Conservation (phyloP, 2,113 vertebrate genomes). For the Phalacrocorax pelagicus region DNA sequence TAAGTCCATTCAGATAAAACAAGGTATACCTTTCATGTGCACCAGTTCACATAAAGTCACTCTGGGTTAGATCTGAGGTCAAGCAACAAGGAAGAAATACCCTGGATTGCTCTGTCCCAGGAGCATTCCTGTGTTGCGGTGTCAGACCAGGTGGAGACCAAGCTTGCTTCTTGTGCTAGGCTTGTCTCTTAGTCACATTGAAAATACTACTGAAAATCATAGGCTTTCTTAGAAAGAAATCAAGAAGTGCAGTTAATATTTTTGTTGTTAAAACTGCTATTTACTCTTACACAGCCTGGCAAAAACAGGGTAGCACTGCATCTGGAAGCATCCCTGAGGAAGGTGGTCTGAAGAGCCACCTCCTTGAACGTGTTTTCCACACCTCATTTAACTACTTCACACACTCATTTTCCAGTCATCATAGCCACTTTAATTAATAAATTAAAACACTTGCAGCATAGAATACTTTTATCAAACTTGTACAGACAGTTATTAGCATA, state of each 20-base stretch:
- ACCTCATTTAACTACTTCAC: not conserved
- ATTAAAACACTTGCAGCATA: not conserved
- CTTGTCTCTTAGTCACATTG: not conserved
- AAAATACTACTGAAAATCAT: not conserved
- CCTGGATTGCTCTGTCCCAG: not conserved
- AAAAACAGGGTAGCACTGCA: not conserved
- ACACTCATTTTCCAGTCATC: not conserved
- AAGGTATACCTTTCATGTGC: not conserved
- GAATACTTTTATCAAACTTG: constrained; percentile 26
- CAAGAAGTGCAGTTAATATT: not conserved
- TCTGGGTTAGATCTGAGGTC: not conserved
- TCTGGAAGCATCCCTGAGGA: not conserved
- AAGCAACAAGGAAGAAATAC: not conserved
- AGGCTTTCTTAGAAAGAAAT: not conserved
- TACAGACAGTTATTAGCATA: constrained; percentile 40
- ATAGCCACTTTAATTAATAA: constrained; percentile 2
- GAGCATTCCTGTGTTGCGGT: not conserved
- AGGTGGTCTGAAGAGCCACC: not conserved
- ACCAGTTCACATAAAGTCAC: not conserved
- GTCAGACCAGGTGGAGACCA: not conserved
- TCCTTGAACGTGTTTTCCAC: not conserved
- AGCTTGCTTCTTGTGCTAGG: not conserved
- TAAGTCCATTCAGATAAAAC: not conserved
- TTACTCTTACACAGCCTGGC: not conserved
- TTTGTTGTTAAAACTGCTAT: not conserved